Evolutionary conservation across 2,113 vertebrate species (phyloP).

Genomic region (Gobio gobio): DNA sequence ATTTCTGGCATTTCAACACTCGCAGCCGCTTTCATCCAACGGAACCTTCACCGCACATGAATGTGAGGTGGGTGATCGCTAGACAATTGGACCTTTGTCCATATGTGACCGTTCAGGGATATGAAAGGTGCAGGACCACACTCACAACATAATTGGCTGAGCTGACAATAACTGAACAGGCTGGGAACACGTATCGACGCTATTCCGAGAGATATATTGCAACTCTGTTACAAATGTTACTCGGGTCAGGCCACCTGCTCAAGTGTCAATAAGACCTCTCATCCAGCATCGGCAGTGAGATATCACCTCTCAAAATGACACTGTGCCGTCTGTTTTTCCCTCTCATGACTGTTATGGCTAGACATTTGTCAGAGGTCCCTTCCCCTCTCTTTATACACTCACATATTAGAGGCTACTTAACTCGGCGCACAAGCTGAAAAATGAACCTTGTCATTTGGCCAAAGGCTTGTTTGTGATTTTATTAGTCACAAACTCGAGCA

Average conservation of each 20-base stretch:
- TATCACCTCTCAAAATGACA: conserved; percentile 8
- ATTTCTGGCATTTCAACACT: neutral
- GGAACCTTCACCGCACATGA: neutral
- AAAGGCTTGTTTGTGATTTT: conserved; percentile 70
- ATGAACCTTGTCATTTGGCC: conserved; percentile 70
- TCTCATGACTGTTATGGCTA: neutral
- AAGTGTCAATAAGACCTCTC: conserved; percentile 28
- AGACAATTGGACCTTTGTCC: conserved; percentile 29
- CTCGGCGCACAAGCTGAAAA: conserved; percentile 63
- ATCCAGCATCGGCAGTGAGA: conserved; percentile 16
- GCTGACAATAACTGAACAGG: conserved; percentile 25
- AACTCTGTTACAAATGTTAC: conserved; percentile 41
- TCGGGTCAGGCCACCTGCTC: conserved; percentile 43
- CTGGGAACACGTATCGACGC: conserved; percentile 15
- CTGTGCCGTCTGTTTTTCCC: conserved; percentile 20
- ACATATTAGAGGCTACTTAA: conserved; percentile 48
- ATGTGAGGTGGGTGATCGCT: neutral
- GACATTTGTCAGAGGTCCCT: conserved; percentile 24
- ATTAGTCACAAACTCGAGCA: conserved; percentile 61
- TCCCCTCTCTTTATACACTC: conserved; percentile 21
- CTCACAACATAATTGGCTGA: conserved; percentile 22
- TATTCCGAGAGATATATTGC: conserved; percentile 27
- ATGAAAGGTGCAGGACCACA: conserved; percentile 9
- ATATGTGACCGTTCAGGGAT: conserved; percentile 16
- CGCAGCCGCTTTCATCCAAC: neutral